Evolutionary conservation across 1,140 invertebrate species (phyloP).

Genomic region (Colletes latitarsis): DNA sequence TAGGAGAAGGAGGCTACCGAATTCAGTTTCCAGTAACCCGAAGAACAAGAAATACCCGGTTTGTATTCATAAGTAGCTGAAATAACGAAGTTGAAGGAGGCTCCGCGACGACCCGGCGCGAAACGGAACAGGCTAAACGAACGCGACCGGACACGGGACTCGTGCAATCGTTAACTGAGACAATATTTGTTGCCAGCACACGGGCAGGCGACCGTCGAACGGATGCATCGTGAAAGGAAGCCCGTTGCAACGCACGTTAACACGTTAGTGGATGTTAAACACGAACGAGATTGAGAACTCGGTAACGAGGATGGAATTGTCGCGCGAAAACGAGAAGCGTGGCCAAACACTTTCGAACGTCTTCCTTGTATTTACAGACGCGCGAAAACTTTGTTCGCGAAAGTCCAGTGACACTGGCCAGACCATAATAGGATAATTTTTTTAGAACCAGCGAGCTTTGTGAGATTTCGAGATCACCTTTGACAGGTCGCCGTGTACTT

Average conservation of each 20-base stretch:
- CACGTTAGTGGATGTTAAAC: neutral
- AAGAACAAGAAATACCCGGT: neutral
- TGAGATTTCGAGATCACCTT: no score
- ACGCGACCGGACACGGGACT: no score
- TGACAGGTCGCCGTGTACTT: no score
- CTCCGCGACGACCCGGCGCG: no score
- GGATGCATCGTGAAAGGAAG: neutral
- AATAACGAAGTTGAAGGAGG: neutral
- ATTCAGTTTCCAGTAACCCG: no score
- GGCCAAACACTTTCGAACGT: no score
- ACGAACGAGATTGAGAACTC: neutral
- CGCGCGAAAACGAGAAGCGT: neutral
- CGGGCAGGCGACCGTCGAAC: neutral
- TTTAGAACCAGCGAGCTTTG: no score
- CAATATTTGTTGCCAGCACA: constrained; percentile 1
- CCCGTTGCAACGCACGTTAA: neutral
- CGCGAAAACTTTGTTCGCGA: no score
- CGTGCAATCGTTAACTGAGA: neutral
- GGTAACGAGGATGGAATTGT: neutral
- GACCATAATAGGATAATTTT: no score
- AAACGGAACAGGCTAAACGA: neutral
- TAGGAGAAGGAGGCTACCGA: neutral
- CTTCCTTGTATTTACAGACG: no score
- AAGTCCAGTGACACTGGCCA: no score
- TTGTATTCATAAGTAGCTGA: neutral